Conservation (phyloP, 1,140 invertebrate species). For the Lepidurus apus region DNA sequence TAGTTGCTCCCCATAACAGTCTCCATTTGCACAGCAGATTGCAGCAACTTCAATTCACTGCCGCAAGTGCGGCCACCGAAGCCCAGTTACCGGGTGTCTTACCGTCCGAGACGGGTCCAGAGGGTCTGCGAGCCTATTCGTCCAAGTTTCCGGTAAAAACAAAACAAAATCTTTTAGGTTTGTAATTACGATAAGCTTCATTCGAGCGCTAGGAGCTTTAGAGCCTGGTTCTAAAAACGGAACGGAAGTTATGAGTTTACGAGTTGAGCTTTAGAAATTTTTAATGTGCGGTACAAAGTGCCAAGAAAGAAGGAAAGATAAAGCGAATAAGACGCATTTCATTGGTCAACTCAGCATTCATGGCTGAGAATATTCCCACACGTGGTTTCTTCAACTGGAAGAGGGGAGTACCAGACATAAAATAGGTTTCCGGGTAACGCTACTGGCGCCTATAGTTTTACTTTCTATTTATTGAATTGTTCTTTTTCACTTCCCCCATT, state of each 20-base stretch:
- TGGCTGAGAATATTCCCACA: conserved; percentile 7
- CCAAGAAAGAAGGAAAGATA: neutral
- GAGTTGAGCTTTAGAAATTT: too few relatives aligned
- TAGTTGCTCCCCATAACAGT: conserved; percentile 14
- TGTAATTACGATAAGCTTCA: neutral
- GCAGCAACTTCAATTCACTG: neutral
- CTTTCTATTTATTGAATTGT: too few relatives aligned
- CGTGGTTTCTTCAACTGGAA: neutral
- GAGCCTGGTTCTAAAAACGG: too few relatives aligned
- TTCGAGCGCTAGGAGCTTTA: too few relatives aligned
- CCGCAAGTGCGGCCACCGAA: neutral
- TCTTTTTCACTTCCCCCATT: too few relatives aligned
- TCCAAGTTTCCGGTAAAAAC: conserved; percentile 33
- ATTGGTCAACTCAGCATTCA: neutral
- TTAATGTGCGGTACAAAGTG: too few relatives aligned
- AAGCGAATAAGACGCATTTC: neutral
- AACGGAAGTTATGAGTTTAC: too few relatives aligned
- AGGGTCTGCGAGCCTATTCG: conserved; percentile 32
- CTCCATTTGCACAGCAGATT: conserved; percentile 29
- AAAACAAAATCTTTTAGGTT: neutral
- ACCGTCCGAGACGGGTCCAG: conserved; percentile 16
- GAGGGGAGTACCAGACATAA: too few relatives aligned
- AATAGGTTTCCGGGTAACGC: too few relatives aligned
- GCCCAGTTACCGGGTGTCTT: neutral
- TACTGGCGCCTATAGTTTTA: too few relatives aligned